These are phyloP conservation scores for Clitarchus hookeri DNA, from an alignment of 2,888 invertebrate species.

Conservation along the genomic window DNA sequence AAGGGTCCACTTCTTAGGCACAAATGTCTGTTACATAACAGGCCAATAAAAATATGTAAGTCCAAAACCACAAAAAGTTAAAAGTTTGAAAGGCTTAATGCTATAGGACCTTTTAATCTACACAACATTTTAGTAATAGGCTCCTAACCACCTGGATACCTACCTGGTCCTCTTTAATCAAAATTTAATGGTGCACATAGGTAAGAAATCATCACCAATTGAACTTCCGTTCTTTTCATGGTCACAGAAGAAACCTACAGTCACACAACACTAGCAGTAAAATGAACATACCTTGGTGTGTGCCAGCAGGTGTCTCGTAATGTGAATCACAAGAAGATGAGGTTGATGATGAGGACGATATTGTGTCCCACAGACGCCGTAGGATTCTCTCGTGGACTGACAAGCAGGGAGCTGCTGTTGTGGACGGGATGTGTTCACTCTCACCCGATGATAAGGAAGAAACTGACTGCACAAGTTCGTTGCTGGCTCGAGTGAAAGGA, in stretches of 20 bases:
- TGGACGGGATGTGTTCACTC: slow-evolving; percentile 9
- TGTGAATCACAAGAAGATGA: neutral
- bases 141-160: no score
- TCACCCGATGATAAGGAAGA: neutral
- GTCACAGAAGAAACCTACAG: neutral
- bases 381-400: neutral
- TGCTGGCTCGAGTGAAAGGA: neutral
- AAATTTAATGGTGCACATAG: neutral
- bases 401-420: neutral
- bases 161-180: no score
- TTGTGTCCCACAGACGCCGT: neutral
- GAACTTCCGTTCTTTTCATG: neutral
- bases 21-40: no score
- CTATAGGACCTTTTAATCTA: no score
- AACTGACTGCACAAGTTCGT: neutral
- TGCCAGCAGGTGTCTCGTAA: neutral
- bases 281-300: neutral
- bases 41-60: no score
- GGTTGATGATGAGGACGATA: neutral
- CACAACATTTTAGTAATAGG: no score
- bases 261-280: no score
- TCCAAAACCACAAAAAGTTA: no score
- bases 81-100: no score
- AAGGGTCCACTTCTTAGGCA: no score
- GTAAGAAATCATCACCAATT: neutral